Conservation (phyloP, 92 coral and sea anemone genomes). For the Parazoanthus darwini region DNA sequence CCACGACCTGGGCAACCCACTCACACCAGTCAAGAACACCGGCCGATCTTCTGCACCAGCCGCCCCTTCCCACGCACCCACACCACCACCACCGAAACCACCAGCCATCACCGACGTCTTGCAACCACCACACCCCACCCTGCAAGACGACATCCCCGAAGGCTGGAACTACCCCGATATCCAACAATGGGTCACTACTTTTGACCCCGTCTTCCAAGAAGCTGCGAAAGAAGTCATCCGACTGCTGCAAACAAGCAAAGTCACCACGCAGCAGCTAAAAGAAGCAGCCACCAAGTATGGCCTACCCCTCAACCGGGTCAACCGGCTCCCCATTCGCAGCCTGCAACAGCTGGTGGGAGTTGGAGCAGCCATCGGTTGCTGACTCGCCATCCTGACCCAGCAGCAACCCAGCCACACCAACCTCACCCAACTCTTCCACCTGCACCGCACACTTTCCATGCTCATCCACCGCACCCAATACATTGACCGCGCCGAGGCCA, state of each 20-base stretch:
- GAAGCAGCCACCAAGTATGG: constrained; percentile 7
- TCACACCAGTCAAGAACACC: constrained; percentile 3
- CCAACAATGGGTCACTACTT: constrained; percentile 5
- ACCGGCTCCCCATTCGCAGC: constrained; percentile 13
- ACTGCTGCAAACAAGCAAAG: background rate
- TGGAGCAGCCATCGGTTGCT: constrained; percentile 2
- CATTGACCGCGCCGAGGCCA: too few species aligned
- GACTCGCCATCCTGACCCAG: background rate
- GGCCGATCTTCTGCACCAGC: background rate
- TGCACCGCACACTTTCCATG: background rate
- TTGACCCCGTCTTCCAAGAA: background rate
- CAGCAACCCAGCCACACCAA: constrained; percentile 16
- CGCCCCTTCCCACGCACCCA: background rate
- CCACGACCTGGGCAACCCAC: constrained; percentile 5
- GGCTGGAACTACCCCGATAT: constrained; percentile 4
- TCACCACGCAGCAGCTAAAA: constrained; percentile 3
- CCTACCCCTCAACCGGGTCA: constrained; percentile 4
- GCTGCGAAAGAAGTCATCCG: background rate
- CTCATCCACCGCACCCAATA: too few species aligned
- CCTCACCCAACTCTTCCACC: constrained; percentile 16
- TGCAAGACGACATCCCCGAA: constrained; percentile 1
- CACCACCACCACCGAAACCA: background rate
- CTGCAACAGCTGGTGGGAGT: constrained; percentile 1
- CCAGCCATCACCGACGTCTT: constrained; percentile 10
- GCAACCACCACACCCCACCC: background rate